Base-by-base conservation (phyloP, 2,797 vertebrate species). In the Gobio occitaniae region DNA sequence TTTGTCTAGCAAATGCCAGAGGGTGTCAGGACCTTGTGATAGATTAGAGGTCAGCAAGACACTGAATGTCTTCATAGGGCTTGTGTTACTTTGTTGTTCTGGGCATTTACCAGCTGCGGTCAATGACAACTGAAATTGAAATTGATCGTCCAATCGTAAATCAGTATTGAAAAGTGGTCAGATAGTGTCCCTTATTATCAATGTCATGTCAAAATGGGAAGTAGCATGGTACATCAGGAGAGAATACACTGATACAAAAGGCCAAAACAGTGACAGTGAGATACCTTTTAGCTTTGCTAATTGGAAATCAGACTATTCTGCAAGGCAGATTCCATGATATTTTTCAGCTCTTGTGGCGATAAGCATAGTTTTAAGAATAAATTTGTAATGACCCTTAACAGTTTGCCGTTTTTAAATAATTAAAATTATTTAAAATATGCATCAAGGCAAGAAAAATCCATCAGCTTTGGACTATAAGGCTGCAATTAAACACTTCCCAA, bases 51-150 rank as follows among this genome's bases (percentile, higher is more conserved):
- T 93, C 93, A 92, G 72, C 13, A 52, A 89, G 87, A 93, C 93
- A 94, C 91, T 89, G 90, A 91, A 90, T 89, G 90, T 90, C 92
- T 91, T 90, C 89, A 91, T 19, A 78, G 88, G 86, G 88, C 84
- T 63, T 48, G 38, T 77, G 78, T 82, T 91, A 91, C 85, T 92
- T 93, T 94, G 93, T 94, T 93, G 92, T 90, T 89, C 81, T 85
- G 89, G 90, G 81, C 89, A 84, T 87, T 90, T 89, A 87, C 16
- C 84, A 92, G 91, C 89, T 78, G n/a, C 19, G 70, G 90, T 94
- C 94, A 92, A 94, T 93, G 92, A 71, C 80, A 83, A 89, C 89
- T 92, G 88, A 92, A 94, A 96, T 94, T 95, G 91, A 89, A 95
- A 95, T 95, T 92, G 95, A 95, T 94, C 91, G 88, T 85, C 80